These are phyloP conservation scores for Ips nitidus DNA, from an alignment of 1,140 invertebrate genomes.

Conservation along the genomic window DNA sequence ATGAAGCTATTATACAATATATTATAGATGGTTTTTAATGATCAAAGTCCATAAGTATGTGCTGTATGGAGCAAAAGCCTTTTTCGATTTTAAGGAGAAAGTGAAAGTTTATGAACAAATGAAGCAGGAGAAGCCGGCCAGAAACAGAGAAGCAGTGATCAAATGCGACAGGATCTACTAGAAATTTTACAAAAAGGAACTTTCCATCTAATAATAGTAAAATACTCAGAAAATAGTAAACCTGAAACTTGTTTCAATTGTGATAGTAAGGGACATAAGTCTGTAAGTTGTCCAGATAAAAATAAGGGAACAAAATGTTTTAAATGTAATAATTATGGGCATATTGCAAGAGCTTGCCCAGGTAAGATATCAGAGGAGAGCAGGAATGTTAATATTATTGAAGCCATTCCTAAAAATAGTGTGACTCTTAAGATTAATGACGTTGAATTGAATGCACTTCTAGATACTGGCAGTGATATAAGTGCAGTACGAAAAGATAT, in stretches of 20 bases:
- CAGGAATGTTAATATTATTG: neutral
- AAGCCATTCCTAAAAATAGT: neutral
- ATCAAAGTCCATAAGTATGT: slow-evolving; percentile 25
- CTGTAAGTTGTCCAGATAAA: slow-evolving; percentile 11
- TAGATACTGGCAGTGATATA: slow-evolving; percentile 23
- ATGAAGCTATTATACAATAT: slow-evolving; percentile 40
- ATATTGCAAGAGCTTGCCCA: slow-evolving; percentile 8
- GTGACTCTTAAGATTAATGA: slow-evolving; percentile 7
- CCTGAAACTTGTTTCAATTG: slow-evolving; percentile 24
- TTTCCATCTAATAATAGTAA: neutral
- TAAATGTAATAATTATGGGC: slow-evolving; percentile 21
- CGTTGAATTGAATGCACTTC: slow-evolving; percentile 3
- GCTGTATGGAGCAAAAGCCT: slow-evolving; percentile 31
- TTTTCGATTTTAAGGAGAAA: slow-evolving; percentile 34
- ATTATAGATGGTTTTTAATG: slow-evolving; percentile 42
- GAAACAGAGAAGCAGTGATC: neutral
- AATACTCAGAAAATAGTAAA: neutral
- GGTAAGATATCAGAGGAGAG: neutral
- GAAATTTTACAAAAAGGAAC: neutral
- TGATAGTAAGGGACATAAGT: slow-evolving; percentile 19
- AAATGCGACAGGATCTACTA: neutral
- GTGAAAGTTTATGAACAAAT: slow-evolving; percentile 29
- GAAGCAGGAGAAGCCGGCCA: neutral
- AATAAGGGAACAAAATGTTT: slow-evolving; percentile 24
- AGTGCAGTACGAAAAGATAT: slow-evolving; percentile 17